Base-by-base conservation (phyloP, 2,113 vertebrate genomes). In the Zosterops pallidus region DNA sequence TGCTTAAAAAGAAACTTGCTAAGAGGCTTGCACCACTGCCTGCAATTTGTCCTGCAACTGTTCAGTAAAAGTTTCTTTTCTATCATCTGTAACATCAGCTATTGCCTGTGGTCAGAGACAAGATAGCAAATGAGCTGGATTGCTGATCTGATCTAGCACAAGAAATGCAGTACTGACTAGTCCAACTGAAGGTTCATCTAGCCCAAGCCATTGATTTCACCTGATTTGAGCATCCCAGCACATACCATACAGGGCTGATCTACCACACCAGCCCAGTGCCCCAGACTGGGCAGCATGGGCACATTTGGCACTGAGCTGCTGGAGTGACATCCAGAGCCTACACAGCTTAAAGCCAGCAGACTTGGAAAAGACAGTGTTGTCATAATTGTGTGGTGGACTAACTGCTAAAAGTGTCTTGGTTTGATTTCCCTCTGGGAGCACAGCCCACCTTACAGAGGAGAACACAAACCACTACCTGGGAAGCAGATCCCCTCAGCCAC, bases 191-290 rank as follows among this genome's bases (percentile, higher is more conserved):
- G 60, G 31, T 49, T 81, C 42, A 18, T 39, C 68, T 16, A 14
- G 65, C 44, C 62, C 52, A 81, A 94, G 70, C 64, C 69, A 92
- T 70, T 53, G 81, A 91, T 82, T 95, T 79, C 69, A 82, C 77
- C 65, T 52, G 35, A 82, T 95, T 74, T 70, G 67, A 64, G 35
- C 75, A 70, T 41, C 47, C 83, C 37, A 46, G 55, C 69, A 16
- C 3, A 3, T 9, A 8, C 80, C 49, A 22, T 28, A 28, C 26
- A 35, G 57, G 33, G 28, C 76, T 2, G 0, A 4, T 23, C 25
- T 15, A 25, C 14, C 49, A 50, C 47, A 22, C 24, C n/a, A 21
- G 14, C 9, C 22, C 70, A 37, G 64, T 55, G 62, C 17, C 8
- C 24, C n/a, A 7, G 2, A 5, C 35, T 9, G 35, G 78, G 59